A percentile compares a stretch with the other conserved stretches of the same genome.
Conservation (phyloP, 1,140 invertebrate genomes). For the Zaprionus taronus region DNA sequence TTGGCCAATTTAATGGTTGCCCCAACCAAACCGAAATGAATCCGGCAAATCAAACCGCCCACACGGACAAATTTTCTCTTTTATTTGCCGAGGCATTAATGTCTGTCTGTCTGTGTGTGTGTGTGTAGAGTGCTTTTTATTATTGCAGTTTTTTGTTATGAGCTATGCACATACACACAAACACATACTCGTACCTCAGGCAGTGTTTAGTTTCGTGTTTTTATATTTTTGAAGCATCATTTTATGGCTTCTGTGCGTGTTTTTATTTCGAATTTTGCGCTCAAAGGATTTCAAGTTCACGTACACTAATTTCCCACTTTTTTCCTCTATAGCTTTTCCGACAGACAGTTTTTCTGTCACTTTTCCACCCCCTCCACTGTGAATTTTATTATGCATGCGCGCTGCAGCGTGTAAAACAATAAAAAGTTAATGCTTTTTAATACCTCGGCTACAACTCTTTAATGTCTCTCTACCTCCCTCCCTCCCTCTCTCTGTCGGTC, state of each 20-base stretch:
- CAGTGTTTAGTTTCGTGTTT: conserved; percentile 23
- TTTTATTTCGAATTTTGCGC: conserved; percentile 77
- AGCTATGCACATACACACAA: conserved; percentile 42
- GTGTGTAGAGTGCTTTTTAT: conserved; percentile 65
- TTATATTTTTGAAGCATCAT: conserved; percentile 44
- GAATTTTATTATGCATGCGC: conserved; percentile 51
- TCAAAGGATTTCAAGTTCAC: conserved; percentile 82
- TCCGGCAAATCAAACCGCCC: conserved; percentile 31
- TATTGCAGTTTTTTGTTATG: conserved; percentile 75
- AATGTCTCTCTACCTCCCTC: conserved; percentile 40
- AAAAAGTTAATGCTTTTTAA: conserved; percentile 65
- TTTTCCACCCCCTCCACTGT: not conserved
- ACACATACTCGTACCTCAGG: not conserved
- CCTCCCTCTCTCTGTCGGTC: conserved; percentile 3
- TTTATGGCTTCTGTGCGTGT: conserved; percentile 80
- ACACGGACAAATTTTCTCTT: conserved; percentile 41
- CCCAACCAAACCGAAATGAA: not conserved
- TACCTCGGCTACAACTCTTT: conserved; percentile 71
- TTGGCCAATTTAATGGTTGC: conserved; percentile 79
- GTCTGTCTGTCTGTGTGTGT: conserved; percentile 4
- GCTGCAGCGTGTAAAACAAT: conserved; percentile 60
- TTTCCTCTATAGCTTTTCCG: not conserved
- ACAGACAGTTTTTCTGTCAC: not conserved
- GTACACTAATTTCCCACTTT: conserved; percentile 67
- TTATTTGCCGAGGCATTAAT: conserved; percentile 57